These are phyloP conservation scores for Acholoe squamosa DNA, from an alignment of 2,888 invertebrate species.

Conservation along the genomic window DNA sequence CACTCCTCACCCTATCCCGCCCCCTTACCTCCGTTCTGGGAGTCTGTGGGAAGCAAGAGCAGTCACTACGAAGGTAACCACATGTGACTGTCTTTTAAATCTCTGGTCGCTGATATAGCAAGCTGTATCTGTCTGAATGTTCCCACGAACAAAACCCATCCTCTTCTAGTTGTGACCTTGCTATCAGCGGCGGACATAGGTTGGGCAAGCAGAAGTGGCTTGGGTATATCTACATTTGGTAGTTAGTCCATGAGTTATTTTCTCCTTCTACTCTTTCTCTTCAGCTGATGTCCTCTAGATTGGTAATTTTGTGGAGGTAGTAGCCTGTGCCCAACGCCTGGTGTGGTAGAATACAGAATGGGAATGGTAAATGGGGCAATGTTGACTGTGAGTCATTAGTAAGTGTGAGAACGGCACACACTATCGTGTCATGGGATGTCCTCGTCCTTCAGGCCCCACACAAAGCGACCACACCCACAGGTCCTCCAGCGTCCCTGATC, in stretches of 20 bases:
- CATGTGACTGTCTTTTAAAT: neutral
- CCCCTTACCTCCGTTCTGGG: neutral
- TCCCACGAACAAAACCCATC: too few relatives aligned
- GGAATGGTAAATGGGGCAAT: neutral
- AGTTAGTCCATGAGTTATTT: too few relatives aligned
- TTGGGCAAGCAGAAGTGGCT: too few relatives aligned
- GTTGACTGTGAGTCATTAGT: conserved; percentile 46
- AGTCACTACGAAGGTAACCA: neutral
- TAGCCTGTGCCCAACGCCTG: neutral
- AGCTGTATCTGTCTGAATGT: too few relatives aligned
- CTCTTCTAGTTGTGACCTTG: too few relatives aligned
- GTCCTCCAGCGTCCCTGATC: conserved; percentile 11
- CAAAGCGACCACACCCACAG: neutral
- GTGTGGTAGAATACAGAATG: neutral
- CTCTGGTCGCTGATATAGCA: too few relatives aligned
- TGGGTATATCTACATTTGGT: too few relatives aligned
- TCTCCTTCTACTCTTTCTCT: too few relatives aligned
- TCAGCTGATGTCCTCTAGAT: too few relatives aligned
- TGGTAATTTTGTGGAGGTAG: too few relatives aligned
- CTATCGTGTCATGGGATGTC: conserved; percentile 37
- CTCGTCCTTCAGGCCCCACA: conserved; percentile 12
- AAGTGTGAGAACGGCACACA: conserved; percentile 50
- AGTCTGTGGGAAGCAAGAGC: neutral
- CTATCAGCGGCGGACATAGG: too few relatives aligned
- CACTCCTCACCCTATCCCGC: neutral